Evolutionary conservation across 2,797 vertebrate genomes (phyloP).

Genomic region (Tenualosa thibaudeaui): DNA sequence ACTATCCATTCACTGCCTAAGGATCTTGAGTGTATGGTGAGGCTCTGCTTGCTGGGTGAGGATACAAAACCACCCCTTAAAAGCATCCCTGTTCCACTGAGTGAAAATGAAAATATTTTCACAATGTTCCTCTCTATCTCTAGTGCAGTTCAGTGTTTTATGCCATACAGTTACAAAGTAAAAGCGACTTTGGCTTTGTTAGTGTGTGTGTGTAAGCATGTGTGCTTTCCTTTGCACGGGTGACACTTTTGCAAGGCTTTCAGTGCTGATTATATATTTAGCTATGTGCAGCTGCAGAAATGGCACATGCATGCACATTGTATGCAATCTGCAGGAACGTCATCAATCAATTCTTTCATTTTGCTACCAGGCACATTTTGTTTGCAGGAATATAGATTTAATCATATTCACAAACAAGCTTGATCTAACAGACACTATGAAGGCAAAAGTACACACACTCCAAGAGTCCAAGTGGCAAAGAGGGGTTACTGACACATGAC

Average conservation of each 20-base stretch:
- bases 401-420: neutral
- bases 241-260: constrained; percentile 13
- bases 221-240: neutral
- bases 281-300: constrained; percentile 1
- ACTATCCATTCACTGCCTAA: neutral
- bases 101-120: neutral
- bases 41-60: neutral
- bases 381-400: neutral
- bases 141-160: neutral
- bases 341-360: neutral
- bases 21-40: neutral
- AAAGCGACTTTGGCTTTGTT: too few species aligned
- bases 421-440: neutral
- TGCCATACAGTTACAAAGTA: too few species aligned
- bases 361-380: neutral
- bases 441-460: neutral
- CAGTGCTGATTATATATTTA: constrained; percentile 7
- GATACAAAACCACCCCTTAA: neutral
- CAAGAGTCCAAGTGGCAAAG: neutral
- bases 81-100: neutral
- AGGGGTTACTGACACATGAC: neutral
- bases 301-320: neutral
- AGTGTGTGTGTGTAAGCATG: neutral
- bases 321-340: neutral
- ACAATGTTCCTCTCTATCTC: neutral